Evolutionary conservation across 2,113 vertebrate species (phyloP), one percentile per base, ranked within the genome.

Genomic region (Antigone vipio): DNA sequence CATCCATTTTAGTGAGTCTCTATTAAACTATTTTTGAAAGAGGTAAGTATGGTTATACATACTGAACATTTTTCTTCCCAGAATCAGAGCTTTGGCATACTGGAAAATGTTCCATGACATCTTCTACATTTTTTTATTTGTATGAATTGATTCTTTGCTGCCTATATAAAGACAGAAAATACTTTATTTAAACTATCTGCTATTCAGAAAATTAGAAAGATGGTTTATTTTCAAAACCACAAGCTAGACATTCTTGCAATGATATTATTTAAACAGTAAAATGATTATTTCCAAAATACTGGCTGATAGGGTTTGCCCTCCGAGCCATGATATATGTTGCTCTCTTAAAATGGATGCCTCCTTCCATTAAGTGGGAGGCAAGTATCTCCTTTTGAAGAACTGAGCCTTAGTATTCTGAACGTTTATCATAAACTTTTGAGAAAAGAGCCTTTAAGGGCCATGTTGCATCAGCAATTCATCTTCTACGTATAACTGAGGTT

Each of bases 301-400:
- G n/a, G 24, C 6, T 62, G 15, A 35, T 44, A 21, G 3, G 0
- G 11, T 56, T 79, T 86, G 30, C 50, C 17, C 9, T 58, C 30
- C 69, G 44, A 76, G 14, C 30, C 0, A 0, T 44, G 19, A 38
- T 64, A 29, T 18, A 44, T 34, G 11, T 20, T 73, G 4, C 5
- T 66, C 3, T 71, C 52, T 45, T 77, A 64, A 81, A 86, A 68
- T 35, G 17, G 29, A 87, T 13, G 11, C 35, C 30, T 92, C 9
- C 38, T 78, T 79, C 74, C 26, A 59, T 45, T 63, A 87, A 75
- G 38, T n/a, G 13, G 23, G n/a, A 93, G 9, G 10, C 8, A 81
- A 69, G 23, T 49, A 55, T 15, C n/a, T 90, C 40, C 9, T 81
- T 67, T 63, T 74, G 50, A 85, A 82, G 42, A 91, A 49, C 7